Conservation (phyloP, 2,113 vertebrate species). For the Progne subis region DNA sequence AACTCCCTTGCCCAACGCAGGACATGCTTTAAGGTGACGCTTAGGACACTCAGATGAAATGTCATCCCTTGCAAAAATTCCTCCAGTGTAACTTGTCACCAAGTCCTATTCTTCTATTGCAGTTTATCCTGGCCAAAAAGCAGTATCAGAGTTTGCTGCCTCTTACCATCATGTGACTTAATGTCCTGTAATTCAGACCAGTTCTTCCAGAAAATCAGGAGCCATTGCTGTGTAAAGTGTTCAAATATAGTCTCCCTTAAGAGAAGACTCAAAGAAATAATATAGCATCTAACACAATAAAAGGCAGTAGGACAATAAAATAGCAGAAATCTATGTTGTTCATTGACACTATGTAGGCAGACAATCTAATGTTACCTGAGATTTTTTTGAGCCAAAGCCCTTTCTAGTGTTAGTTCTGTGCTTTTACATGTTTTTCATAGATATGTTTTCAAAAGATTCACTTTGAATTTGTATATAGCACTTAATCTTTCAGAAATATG, state of each 20-base stretch:
- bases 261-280: neutral
- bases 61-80: neutral
- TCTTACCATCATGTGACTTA: neutral
- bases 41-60: neutral
- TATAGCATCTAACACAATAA: neutral
- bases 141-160: neutral
- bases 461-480: conserved; percentile 14
- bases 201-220: neutral
- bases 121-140: neutral
- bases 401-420: neutral
- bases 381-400: neutral
- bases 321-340: neutral
- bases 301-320: neutral
- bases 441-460: neutral
- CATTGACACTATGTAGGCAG: neutral
- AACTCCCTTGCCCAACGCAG: neutral
- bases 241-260: neutral
- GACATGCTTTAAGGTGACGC: neutral
- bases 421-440: neutral
- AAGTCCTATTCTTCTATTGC: neutral
- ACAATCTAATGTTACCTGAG: neutral
- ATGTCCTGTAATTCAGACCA: neutral
- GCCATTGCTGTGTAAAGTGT: rapidly evolving
- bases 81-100: neutral
- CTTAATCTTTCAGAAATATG: neutral